Conservation (phyloP, 2,113 vertebrate genomes). For the Mus musculus region GRCm39 chr2:97809001-97809500, state of each 20-base stretch:
- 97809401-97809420: neutral
- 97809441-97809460: neutral
- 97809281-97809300: neutral
- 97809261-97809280: neutral
- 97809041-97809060: neutral
- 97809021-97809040: neutral
- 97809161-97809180: neutral
- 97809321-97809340: fast-evolving
- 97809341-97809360: neutral
- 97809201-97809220: neutral
- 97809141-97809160: neutral
- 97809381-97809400: too few species aligned
- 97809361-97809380: too few species aligned
- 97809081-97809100: neutral
- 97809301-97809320: neutral
- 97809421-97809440: neutral
- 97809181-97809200: neutral
- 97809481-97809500: neutral
- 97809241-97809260: neutral
- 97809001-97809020: too few species aligned
- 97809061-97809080: neutral
- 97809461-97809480: neutral
- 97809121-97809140: neutral
- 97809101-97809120: neutral
- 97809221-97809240: neutral